Evolutionary conservation across 1,140 invertebrate species (phyloP), one percentile per base, ranked within the genome.

Genomic region (Neomicropteryx cornuta): DNA sequence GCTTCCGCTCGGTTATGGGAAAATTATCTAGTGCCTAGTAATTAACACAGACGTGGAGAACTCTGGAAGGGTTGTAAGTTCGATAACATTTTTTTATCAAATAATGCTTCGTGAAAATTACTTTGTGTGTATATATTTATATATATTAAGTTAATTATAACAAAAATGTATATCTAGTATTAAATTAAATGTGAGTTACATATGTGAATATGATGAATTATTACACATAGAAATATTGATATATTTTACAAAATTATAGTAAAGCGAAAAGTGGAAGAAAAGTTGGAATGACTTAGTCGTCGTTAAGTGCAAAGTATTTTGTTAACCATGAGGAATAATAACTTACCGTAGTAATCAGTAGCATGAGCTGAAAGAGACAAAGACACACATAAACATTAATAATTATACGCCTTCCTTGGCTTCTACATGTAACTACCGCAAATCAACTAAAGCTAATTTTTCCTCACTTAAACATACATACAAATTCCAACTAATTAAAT

Each of bases 331-430:
- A 73, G 72, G 73, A 82, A 81, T 76, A 76, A 76, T 74, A 75
- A 92, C 91, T 96, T 90, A 96, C 91, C 90, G 88, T 95, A 95
- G 78, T 94, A 95, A 76, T 93, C 90, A 76, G 91, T 90, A 62
- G 89, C 85, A 79, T 93, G 89, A 75, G 87, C 90, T 94, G 70
- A 73, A 70, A 68, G 60, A 69, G 71, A 75, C 65, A 73, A 73
- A 72, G 71, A 73, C 77, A 74, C 67, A 75, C 77, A 75, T 68
- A 59, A 58, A 29, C 37, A 36, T 40, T 39, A 41, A 46, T 43
- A 32, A 30, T 27, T 16, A n/a, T n/a, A n/a, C n/a, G 36, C 36
- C 24, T 29, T 13, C 29, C 23, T 18, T 14, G 22, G 27, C 17
- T 16, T 3, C 3, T 17, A 18, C 29, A 14, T 28, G 27, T 22